Conservation (phyloP, 2,797 vertebrate genomes). For the Carapus acus region DNA sequence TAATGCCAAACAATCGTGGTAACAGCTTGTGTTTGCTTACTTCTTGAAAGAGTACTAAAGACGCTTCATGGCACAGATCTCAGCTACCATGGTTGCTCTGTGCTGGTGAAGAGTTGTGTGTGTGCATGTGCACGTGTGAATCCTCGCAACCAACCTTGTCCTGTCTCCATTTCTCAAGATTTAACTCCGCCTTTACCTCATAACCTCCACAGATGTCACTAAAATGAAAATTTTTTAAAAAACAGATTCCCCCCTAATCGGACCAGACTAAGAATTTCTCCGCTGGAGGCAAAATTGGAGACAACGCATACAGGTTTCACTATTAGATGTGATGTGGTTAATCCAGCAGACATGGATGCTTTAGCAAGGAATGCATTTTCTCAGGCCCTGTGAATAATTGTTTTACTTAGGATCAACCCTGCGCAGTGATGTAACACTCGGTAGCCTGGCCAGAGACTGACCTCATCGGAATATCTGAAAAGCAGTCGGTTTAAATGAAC, state of each 20-base stretch:
- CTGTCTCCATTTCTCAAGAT: slow-evolving; percentile 22
- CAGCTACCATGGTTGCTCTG: slow-evolving; percentile 58
- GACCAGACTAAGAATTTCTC: no score
- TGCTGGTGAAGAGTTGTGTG: no score
- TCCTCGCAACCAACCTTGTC: slow-evolving; percentile 5
- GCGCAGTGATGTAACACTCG: background rate
- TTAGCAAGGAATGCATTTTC: background rate
- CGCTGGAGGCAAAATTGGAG: slow-evolving; percentile 7
- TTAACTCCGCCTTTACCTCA: no score
- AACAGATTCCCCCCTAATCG: background rate
- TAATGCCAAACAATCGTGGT: no score
- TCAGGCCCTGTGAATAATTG: no score
- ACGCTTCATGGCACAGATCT: slow-evolving; percentile 50
- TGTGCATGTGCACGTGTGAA: slow-evolving; percentile 26
- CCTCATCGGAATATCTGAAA: background rate
- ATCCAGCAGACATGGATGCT: no score
- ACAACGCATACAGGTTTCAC: slow-evolving; percentile 6
- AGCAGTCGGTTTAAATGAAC: no score
- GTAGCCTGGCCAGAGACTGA: background rate
- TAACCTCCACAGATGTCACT: no score
- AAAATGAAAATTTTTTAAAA: no score
- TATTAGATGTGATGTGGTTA: no score
- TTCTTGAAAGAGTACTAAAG: no score
- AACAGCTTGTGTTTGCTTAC: no score
- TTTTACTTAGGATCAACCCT: background rate